Base-by-base conservation (phyloP, 2,113 vertebrate genomes). In the Geococcyx californianus region DNA sequence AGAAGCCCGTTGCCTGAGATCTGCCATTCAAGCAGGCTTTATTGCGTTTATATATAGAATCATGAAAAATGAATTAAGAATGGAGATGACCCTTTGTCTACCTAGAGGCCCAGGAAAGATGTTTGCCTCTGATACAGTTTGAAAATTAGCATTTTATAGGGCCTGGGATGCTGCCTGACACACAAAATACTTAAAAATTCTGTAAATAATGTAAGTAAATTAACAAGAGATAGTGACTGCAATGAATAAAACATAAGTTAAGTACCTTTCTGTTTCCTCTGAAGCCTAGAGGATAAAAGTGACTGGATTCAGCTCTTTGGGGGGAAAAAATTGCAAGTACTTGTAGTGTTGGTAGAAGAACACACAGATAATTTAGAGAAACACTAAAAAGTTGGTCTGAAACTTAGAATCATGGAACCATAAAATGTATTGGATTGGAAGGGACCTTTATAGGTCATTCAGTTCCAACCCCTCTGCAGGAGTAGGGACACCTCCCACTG, bases 201-300 rank as follows among this genome's bases (percentile, higher is more conserved):
- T 92, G 96, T 97, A 97, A 97, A 97, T 97, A 97, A 98, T 97
- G 96, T 95, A 97, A 97, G 93, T 72, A 96, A 98, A 96, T 97
- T 97, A 98, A 96, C 95, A 78, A 95, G 93, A 97, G 93, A 97
- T 91, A 82, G 91, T 54, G 80, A 77, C 89, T 95, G 80, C 34
- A 54, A 97, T 96, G 93, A 97, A 97, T 97, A 97, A 97, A 97
- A 96, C 49, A 97, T 96, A 62, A 94, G 80, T 68, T 96, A 96
- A 95, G 94, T 95, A 96, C 94, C 82, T 95, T 97, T 90, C 84
- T 2, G 0, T 91, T 95, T 94, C 87, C 90, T 91, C 94, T 36
- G 66, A 95, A 92, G 42, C 92, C 87, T 92, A 79, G 66, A 93
- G 68, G 85, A 95, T 82, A 96, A 95, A 87, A 93, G 78, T 87